Conservation (phyloP, 92 coral and sea anemone genomes). For the Scolanthus callimorphus region DNA sequence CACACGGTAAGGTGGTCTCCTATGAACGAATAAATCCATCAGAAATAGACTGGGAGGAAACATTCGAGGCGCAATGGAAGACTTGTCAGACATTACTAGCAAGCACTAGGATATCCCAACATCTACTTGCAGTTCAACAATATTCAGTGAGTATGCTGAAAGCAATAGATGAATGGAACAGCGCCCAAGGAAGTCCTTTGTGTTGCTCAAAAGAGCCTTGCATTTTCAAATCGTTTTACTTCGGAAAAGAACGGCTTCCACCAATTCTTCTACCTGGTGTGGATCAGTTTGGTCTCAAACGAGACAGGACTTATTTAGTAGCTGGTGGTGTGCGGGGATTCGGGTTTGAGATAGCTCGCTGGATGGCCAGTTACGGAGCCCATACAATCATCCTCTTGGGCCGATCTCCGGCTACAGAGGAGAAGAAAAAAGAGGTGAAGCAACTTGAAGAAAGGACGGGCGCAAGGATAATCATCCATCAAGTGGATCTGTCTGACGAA, state of each 20-base stretch:
- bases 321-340: constrained; percentile 57
- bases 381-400: constrained; percentile 32
- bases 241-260: too few relatives aligned
- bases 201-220: too few relatives aligned
- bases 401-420: constrained; percentile 29
- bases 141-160: constrained; percentile 21
- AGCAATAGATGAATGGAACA: constrained; percentile 1
- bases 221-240: too few relatives aligned
- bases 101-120: constrained; percentile 15
- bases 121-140: constrained; percentile 30
- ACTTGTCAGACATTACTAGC: constrained; percentile 18
- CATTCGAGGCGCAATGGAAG: constrained; percentile 25
- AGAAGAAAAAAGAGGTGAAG: constrained; percentile 22
- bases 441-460: constrained; percentile 29
- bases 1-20: constrained; percentile 23
- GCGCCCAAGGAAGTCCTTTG: too few relatives aligned
- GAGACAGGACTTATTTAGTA: constrained; percentile 32
- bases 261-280: too few relatives aligned
- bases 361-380: constrained; percentile 51
- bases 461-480: constrained; percentile 21
- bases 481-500: constrained; percentile 38
- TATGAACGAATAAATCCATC: constrained; percentile 28
- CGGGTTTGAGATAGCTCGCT: constrained; percentile 43
- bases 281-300: constrained; percentile 44
- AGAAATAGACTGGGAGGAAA: constrained; percentile 20